These are phyloP conservation scores for Triplophysa yarkandensis DNA, from an alignment of 2,797 vertebrate species.

Conservation along the genomic window DNA sequence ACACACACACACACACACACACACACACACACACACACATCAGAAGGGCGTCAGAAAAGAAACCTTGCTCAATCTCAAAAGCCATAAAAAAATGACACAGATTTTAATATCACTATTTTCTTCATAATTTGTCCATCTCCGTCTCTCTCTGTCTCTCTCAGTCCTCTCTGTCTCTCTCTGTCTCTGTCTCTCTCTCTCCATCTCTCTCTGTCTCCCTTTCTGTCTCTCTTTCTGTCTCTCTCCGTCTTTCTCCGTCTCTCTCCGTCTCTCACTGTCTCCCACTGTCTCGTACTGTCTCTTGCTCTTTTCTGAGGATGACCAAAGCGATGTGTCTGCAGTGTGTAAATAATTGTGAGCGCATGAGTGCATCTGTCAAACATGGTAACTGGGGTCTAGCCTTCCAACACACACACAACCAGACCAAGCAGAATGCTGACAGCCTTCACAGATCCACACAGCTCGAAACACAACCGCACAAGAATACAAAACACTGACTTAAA, in stretches of 20 bases:
- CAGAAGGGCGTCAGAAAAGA: constrained; percentile 8
- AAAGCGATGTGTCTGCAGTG: constrained; percentile 47
- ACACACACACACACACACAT: constrained; percentile 1
- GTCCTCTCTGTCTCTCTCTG: not conserved
- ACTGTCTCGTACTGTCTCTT: constrained; percentile 3
- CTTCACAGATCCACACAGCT: constrained; percentile 6
- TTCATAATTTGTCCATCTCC: not conserved
- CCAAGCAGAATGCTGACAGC: constrained; percentile 19
- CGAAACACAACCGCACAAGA: constrained; percentile 31
- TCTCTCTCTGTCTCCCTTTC: constrained; percentile 9
- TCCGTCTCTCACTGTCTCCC: not conserved
- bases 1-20: constrained; percentile 8
- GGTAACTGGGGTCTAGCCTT: constrained; percentile 62
- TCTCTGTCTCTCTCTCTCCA: constrained; percentile 9
- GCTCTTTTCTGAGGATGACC: constrained; percentile 25
- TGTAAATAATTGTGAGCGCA: constrained; percentile 67
- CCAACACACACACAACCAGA: constrained; percentile 26
- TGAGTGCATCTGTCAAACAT: constrained; percentile 70
- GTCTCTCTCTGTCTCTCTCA: no score
- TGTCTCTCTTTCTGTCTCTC: not conserved
- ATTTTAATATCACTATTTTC: constrained; percentile 44
- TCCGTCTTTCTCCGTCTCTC: no score
- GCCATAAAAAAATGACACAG: constrained; percentile 22
- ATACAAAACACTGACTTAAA: constrained; percentile 25
- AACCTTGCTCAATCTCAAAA: constrained; percentile 34